A percentile compares a stretch with the other conserved stretches of the same genome.
These are phyloP conservation scores for Lasioglossum figueresi DNA, from an alignment of 2,888 invertebrate species.

Conservation along the genomic window DNA sequence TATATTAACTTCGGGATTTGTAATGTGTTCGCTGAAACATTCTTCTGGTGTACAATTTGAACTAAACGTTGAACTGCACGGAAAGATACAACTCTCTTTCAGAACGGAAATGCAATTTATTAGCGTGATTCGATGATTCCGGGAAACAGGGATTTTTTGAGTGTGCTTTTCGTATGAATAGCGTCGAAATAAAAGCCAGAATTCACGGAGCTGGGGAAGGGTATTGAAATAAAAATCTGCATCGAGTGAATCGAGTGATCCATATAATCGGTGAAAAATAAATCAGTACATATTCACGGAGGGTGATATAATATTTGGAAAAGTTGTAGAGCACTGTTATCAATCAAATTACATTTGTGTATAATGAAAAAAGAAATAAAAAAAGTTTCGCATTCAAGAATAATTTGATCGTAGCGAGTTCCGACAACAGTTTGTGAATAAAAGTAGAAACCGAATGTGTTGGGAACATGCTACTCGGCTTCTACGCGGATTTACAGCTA, in stretches of 20 bases:
- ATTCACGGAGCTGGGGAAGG: not conserved
- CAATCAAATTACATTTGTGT: not conserved
- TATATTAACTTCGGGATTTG: not conserved
- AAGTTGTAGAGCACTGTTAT: not conserved
- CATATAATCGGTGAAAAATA: not conserved
- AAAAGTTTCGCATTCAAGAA: not conserved
- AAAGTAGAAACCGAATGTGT: not conserved
- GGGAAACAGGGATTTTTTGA: not conserved
- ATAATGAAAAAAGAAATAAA: not conserved
- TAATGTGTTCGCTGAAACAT: too few species aligned
- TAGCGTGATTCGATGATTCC: not conserved
- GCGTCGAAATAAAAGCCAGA: not conserved
- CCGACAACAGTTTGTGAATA: not conserved
- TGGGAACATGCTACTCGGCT: constrained; percentile 18
- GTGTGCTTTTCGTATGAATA: not conserved
- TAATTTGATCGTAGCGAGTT: not conserved
- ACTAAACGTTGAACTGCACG: not conserved
- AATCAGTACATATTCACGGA: not conserved
- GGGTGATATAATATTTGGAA: not conserved
- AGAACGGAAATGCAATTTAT: not conserved
- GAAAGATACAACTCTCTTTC: not conserved
- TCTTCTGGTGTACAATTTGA: not conserved
- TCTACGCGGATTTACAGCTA: not conserved
- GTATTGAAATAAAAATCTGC: not conserved
- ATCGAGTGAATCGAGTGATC: not conserved